Percentiles rank a stretch among this genome's conserved stretches.
Conservation (phyloP, 2,797 vertebrate species). For the Threskiornis aethiopicus region DNA sequence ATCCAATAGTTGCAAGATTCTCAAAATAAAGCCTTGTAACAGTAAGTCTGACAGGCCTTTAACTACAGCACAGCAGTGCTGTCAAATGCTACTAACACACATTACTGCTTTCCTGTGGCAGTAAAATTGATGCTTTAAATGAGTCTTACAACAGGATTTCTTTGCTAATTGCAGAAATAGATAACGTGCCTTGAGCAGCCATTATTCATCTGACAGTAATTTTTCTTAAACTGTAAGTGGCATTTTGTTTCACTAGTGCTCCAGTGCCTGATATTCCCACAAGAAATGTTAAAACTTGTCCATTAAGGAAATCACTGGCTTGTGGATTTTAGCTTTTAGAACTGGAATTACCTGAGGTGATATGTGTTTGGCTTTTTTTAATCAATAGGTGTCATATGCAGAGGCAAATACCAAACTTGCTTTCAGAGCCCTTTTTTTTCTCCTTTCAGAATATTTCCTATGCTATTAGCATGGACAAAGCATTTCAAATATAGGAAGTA, state of each 20-base stretch:
- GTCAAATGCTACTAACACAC: not conserved
- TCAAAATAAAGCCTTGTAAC: not conserved
- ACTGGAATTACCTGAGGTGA: not conserved
- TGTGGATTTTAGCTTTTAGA: conserved; percentile 8
- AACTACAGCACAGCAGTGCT: not conserved
- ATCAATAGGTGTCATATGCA: not conserved
- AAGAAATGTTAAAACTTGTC: conserved; percentile 30
- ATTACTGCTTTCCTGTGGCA: conserved; percentile 25
- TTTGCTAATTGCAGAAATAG: conserved; percentile 69
- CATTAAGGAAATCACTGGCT: conserved; percentile 28
- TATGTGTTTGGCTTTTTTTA: not conserved
- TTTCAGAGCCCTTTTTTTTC: not conserved
- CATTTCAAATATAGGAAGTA: not conserved
- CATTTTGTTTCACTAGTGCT: conserved; percentile 28
- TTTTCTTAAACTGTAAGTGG: conserved; percentile 53
- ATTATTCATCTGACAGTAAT: conserved; percentile 61
- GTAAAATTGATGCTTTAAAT: conserved; percentile 58
- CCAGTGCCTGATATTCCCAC: not conserved
- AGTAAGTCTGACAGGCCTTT: conserved; percentile 5
- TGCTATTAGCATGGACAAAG: not conserved
- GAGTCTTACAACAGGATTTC: conserved; percentile 49
- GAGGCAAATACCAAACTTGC: not conserved
- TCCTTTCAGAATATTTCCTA: not conserved
- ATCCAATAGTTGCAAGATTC: not conserved
- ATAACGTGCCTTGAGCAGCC: conserved; percentile 47